Base-by-base conservation (phyloP, 2,797 vertebrate genomes). In the Coccyzus lansbergi region DNA sequence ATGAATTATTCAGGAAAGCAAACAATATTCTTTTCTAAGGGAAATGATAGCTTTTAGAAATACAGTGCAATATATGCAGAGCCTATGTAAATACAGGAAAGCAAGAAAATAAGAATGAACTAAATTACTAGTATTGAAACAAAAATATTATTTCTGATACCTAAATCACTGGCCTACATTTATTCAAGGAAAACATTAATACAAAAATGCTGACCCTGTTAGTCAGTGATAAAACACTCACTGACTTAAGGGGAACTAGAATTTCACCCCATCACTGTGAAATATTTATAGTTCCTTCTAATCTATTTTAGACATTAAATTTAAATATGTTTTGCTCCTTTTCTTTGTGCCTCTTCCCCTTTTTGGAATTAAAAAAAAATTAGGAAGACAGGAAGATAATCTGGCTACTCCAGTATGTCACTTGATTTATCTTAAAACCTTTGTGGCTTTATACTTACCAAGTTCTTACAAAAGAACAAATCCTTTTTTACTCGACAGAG, bases 1-100 rank as follows among this genome's bases (percentile, higher is more conserved):
- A 95, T 91, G 13, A 95, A 95, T 94, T 93, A 95, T 97, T 95
- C 70, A 96, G 76, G 34, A 88, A 31, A 86, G 79, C 44, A 90
- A 96, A 95, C 79, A 90, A 92, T 76, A 88, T 76, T 81, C 28
- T 79, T 76, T 92, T 63, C 85, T 68, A 70, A 88, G 81, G 89
- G 86, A 96, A 95, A 91, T 56, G 10, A 88, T 29, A 78, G 76
- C 79, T 92, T 81, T 88, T 74, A 92, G 59, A 94, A 95, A 83
- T 40, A 65, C 19, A 42, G 38, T 78, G 48, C n/a, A 67, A 8
- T 68, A 68, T 29, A 25, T 65, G 56, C 48, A 76, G 53, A 70
- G 48, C 9, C 56, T 75, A 33, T 26, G 19, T 49, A 90, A 94
- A 86, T 42, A 82, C 10, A 82, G 40, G 19, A 53, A 91, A 88